These are phyloP conservation scores for Arge pagana DNA, from an alignment of 2,888 invertebrate genomes.

Conservation along the genomic window DNA sequence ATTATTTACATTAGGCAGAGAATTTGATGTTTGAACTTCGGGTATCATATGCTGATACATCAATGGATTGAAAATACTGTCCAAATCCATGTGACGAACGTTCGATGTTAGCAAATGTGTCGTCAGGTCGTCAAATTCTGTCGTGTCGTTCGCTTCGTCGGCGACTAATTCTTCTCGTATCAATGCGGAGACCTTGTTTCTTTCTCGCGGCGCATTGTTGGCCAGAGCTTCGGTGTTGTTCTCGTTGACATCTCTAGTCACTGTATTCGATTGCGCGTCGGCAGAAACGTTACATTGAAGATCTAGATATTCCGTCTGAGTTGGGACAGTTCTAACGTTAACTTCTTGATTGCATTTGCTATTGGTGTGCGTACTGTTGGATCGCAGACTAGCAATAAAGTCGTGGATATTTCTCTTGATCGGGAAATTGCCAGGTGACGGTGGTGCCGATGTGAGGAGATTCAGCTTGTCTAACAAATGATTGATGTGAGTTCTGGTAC, in stretches of 20 bases:
- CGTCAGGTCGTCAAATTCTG: slow-evolving; percentile 45
- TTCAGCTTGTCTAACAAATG: slow-evolving; percentile 49
- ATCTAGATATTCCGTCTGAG: slow-evolving; percentile 33
- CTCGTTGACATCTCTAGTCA: slow-evolving; percentile 5
- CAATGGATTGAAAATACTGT: slow-evolving; percentile 49
- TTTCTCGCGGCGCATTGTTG: slow-evolving; percentile 15
- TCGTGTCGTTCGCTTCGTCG: slow-evolving; percentile 41
- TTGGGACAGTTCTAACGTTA: slow-evolving; percentile 33
- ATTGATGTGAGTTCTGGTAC: slow-evolving; percentile 49
- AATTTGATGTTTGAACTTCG: slow-evolving; percentile 32
- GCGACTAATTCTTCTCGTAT: slow-evolving; percentile 47
- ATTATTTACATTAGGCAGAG: slow-evolving; percentile 11
- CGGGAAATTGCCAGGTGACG: slow-evolving; percentile 33
- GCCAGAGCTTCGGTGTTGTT: slow-evolving; percentile 22
- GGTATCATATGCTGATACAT: slow-evolving; percentile 51
- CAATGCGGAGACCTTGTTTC: slow-evolving; percentile 43
- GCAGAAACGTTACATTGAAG: neutral
- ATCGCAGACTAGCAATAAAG: slow-evolving; percentile 39
- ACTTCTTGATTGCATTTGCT: slow-evolving; percentile 35
- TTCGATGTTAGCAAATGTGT: slow-evolving; percentile 47
- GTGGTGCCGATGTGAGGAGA: slow-evolving; percentile 39
- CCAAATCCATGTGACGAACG: slow-evolving; percentile 46
- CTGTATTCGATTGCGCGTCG: slow-evolving; percentile 6
- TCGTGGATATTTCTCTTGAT: slow-evolving; percentile 41
- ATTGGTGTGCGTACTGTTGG: slow-evolving; percentile 34